A percentile compares a stretch with the other conserved stretches of the same genome.
These are phyloP conservation scores for Pogonus chalceus DNA, from an alignment of 1,140 invertebrate species.

Conservation along the genomic window DNA sequence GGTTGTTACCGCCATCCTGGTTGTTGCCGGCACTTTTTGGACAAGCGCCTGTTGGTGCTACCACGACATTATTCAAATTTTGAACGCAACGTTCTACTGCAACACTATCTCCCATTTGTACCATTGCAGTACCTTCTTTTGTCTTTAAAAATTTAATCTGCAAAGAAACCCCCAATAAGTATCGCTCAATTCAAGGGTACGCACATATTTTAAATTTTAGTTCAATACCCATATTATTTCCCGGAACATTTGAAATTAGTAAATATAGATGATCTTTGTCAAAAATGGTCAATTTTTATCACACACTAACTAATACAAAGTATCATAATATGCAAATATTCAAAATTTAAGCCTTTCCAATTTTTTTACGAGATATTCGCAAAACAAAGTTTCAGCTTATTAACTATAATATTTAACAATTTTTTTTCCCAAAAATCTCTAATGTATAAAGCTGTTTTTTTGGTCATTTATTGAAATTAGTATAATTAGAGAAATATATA, in stretches of 20 bases:
- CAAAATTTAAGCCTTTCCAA: no score
- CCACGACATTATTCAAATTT: slow-evolving; percentile 85
- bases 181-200: slow-evolving; percentile 11
- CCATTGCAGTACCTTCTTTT: slow-evolving; percentile 99
- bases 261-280: background rate
- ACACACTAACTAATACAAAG: background rate
- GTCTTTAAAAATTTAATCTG: slow-evolving; percentile 98
- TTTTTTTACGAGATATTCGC: no score
- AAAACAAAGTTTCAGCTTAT: no score
- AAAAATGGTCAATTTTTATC: background rate
- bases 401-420: no score
- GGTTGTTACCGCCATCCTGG: slow-evolving; percentile 29
- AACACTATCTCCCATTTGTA: slow-evolving; percentile 94
- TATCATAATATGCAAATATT: background rate
- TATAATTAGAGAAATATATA: no score
- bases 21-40: background rate
- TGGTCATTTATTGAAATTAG: no score
- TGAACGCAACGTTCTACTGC: slow-evolving; percentile 89
- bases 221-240: no score
- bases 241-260: background rate
- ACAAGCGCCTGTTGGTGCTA: slow-evolving; percentile 43
- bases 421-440: no score
- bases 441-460: no score
- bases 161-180: slow-evolving; percentile 30
- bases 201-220: background rate